A percentile compares a stretch with the other conserved stretches of the same genome.
Conservation (phyloP, 2,113 vertebrate species). For the Lepus europaeus region DNA sequence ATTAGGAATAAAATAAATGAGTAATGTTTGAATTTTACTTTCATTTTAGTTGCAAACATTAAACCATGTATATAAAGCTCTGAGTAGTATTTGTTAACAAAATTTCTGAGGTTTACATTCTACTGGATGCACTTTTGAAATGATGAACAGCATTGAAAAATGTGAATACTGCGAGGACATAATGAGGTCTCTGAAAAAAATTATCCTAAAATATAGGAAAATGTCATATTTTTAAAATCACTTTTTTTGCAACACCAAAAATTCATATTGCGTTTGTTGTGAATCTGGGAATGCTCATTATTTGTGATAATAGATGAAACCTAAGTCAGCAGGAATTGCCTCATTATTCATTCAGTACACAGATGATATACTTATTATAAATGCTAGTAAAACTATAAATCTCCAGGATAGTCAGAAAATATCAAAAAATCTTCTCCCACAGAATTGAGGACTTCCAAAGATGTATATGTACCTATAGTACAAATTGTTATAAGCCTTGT, state of each 20-base stretch:
- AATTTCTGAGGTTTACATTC: background rate
- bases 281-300: background rate
- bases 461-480: no score
- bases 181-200: background rate
- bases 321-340: background rate
- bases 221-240: conserved; percentile 9
- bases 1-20: background rate
- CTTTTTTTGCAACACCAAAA: background rate
- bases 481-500: background rate
- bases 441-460: background rate
- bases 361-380: background rate
- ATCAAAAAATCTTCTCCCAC: background rate
- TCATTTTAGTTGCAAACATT: background rate
- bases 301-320: background rate
- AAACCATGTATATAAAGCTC: background rate
- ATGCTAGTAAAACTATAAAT: background rate
- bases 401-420: background rate
- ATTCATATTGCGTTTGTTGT: background rate
- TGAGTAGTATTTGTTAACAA: background rate
- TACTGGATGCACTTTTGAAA: background rate
- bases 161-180: background rate
- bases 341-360: background rate
- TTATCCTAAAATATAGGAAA: background rate
- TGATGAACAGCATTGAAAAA: background rate
- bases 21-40: background rate